Evolutionary conservation across 37 sponge, comb jelly and placozoan species (phyloP), one percentile per base, ranked within the genome.

Genomic region (Oscarella lobularis): DNA sequence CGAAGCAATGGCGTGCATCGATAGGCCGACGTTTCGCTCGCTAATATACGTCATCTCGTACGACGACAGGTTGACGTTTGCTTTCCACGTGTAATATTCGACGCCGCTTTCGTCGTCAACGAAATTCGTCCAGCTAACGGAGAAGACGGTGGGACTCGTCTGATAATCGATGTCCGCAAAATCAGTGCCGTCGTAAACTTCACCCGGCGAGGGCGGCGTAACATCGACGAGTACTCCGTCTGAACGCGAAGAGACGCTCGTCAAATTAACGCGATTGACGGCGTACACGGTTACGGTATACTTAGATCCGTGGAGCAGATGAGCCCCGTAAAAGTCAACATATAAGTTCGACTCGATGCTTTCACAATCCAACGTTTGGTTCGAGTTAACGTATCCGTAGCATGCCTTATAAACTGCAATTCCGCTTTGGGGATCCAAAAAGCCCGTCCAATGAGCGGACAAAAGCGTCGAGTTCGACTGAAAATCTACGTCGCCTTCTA

Each of bases 161-260:
- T 68, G 71, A 20, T 68, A 68, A 30, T 68, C 71, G 71, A 68
- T 5, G 71, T 68, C 71, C 29, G 6, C 71, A 68, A 14, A 68
- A 20, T 4, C 6, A 5, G 33, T 68, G 29, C 71, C 71, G 71
- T 68, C 71, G 31, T 4, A 4, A 5, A 68, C 71, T 5, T 30
- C 6, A 32, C 29, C 71, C 29, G 29, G 4, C 35, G 6, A 34
- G 4, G 71, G 71, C 4, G 6, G 6, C 33, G 71, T 68, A 4
- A 4, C 35, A 14, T 68, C 71, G 31, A 68, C 71, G 31, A 68
- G 35, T 35, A 68, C 71, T 5, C 71, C 71, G 71, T 68, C 71
- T 34, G 29, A 29, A 5, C 4, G 6, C 31, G 6, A 14, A n/a
- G n/a, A n/a, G 33, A 68, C 31, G 4, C 31, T 5, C 6, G 5